Base-by-base conservation (phyloP, 2,797 vertebrate genomes). In the Sebastes miniatus region DNA sequence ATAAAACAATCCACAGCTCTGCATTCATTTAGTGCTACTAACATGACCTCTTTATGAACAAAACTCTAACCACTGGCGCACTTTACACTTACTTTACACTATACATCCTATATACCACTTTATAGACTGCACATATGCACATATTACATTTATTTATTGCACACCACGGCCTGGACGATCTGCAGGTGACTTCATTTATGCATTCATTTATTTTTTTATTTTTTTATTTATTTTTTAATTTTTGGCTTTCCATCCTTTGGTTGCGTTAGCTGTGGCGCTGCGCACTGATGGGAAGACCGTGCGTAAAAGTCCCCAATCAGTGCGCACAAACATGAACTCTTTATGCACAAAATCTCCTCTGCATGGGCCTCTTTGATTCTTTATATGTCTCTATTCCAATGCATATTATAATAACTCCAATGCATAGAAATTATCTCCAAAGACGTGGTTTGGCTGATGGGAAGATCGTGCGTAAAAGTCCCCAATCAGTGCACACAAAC, bases 111-210 rank as follows among this genome's bases (percentile, higher is more conserved):
- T 39, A 39, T 39, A 39, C 36, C 36, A 39, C 0, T 39, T 39
- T 39, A 39, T 39, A 39, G 36, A 39, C 2, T 14, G 5, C 36
- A 39, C 12, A 39, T 39, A 39, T 39, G 36, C 36, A 39, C 36
- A 39, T 39, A 39, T 39, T 39, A 39, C 36, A 39, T 39, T 39
- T 39, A 39, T 39, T 39, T 39, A 39, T 39, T 39, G 12, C 36
- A 39, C 97, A 98, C 5, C 97, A 97, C 79, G 93, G 96, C 87
- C 80, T 98, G 83, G 98, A 99, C 8, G 98, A 99, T 52, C 90
- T 99, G 66, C 98, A 99, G 97, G 98, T 97, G 90, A 95, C 68
- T 89, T 43, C 1, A 1, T 43, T 31, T 43, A 29, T 27, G 31
- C 36, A 43, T 39, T 32, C 22, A 7, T 32, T 36, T n/a, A 36